A percentile compares a stretch with the other conserved stretches of the same genome.
Conservation (phyloP, 1,140 invertebrate species). For the Drosophila sturtevanti region DNA sequence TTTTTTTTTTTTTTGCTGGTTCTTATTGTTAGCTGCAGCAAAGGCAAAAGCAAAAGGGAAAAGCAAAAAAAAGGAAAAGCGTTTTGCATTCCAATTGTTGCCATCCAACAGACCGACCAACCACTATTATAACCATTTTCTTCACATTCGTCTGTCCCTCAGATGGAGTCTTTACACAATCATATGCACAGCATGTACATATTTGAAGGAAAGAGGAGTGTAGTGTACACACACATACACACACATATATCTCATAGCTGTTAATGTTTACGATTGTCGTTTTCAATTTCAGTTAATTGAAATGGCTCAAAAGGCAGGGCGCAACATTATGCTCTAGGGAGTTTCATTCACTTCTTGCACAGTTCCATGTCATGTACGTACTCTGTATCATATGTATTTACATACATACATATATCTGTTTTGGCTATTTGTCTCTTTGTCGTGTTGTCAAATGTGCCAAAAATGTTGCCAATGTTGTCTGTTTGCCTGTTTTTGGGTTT, state of each 20-base stretch:
- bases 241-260: slow-evolving; percentile 40
- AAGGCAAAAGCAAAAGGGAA: neutral
- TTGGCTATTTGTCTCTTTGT: neutral
- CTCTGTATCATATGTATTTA: neutral
- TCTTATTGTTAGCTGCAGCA: slow-evolving; percentile 38
- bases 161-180: slow-evolving; percentile 11
- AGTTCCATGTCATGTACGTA: no score
- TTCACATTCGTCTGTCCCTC: neutral
- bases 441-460: slow-evolving; percentile 16
- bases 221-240: no score
- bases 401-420: neutral
- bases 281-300: slow-evolving; percentile 79
- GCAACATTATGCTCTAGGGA: slow-evolving; percentile 33
- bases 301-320: slow-evolving; percentile 47
- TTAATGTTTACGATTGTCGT: slow-evolving; percentile 76
- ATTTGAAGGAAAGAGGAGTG: no score
- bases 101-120: neutral
- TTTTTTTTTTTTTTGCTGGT: neutral
- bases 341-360: neutral
- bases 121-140: neutral
- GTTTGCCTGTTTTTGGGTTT: neutral
- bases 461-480: slow-evolving; percentile 25
- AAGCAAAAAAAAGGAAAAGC: slow-evolving; percentile 23
- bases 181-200: slow-evolving; percentile 3
- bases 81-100: slow-evolving; percentile 67